Conservation (phyloP, 1,140 invertebrate genomes). For the Danaus melanippus region DNA sequence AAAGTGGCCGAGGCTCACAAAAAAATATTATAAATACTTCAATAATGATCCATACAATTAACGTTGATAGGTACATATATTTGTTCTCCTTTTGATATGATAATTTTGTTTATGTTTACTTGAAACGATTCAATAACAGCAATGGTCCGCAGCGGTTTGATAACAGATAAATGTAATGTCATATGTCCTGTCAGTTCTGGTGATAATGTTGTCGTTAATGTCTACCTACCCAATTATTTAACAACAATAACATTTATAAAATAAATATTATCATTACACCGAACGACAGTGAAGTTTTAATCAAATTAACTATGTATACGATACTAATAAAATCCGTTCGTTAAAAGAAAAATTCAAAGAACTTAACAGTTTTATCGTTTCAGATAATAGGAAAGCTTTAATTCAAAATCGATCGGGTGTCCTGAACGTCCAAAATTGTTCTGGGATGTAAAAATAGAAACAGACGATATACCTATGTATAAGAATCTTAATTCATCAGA, state of each 20-base stretch:
- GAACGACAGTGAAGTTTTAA: too few species aligned
- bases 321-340: neutral
- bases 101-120: slow-evolving; percentile 14
- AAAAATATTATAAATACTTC: slow-evolving; percentile 13
- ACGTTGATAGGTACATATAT: slow-evolving; percentile 7
- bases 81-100: slow-evolving; percentile 10
- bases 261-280: too few species aligned
- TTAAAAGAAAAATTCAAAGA: slow-evolving; percentile 4
- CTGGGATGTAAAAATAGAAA: slow-evolving; percentile 28
- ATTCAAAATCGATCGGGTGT: slow-evolving; percentile 41
- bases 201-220: too few species aligned
- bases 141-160: slow-evolving; percentile 5
- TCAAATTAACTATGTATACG: neutral
- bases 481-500: too few species aligned
- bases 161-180: slow-evolving; percentile 13
- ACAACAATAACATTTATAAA: too few species aligned
- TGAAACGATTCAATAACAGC: slow-evolving; percentile 14
- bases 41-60: slow-evolving; percentile 8
- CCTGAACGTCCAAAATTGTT: slow-evolving; percentile 23
- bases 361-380: slow-evolving; percentile 38
- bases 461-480: slow-evolving; percentile 10
- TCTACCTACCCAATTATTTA: too few species aligned
- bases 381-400: slow-evolving; percentile 32
- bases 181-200: neutral
- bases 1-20: slow-evolving; percentile 31